Percentiles rank a stretch among this genome's conserved stretches.
phyloP scores from a whole-genome alignment of 2,113 vertebrate genomes.

The Mustela lutreola region DNA sequence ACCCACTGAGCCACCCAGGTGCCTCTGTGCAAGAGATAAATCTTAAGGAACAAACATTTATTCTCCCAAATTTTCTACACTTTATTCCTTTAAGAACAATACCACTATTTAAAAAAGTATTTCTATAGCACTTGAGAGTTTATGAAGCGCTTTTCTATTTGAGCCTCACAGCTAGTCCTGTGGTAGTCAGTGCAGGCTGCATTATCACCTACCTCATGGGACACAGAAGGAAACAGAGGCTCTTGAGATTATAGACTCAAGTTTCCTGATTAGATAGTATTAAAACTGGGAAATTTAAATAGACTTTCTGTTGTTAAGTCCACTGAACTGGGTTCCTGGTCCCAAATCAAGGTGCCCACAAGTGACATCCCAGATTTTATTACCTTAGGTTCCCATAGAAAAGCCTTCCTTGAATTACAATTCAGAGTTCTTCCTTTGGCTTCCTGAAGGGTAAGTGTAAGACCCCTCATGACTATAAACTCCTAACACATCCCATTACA shows the following conservation, averaged over 20 bases:
- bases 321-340: not conserved
- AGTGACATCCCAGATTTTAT: not conserved
- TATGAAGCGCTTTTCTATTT: not conserved
- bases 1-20: too few species aligned
- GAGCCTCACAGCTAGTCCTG: not conserved
- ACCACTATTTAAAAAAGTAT: not conserved
- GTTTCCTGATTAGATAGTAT: not conserved
- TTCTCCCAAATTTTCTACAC: slow-evolving; percentile 22
- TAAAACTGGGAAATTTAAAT: not conserved
- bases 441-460: not conserved
- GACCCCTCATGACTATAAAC: not conserved
- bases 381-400: not conserved
- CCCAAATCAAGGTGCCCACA: not conserved
- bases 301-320: not conserved
- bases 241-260: not conserved
- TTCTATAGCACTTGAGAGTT: slow-evolving; percentile 1
- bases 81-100: slow-evolving; percentile 19
- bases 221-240: slow-evolving; percentile 15
- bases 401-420: not conserved
- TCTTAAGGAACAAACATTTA: not conserved
- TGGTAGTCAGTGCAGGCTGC: not conserved
- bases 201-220: not conserved
- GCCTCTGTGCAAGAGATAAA: not conserved
- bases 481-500: not conserved
- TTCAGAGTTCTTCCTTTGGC: not conserved